phyloP scores from a whole-genome alignment of 2,113 vertebrate species.

The Cisticola juncidis region DNA sequence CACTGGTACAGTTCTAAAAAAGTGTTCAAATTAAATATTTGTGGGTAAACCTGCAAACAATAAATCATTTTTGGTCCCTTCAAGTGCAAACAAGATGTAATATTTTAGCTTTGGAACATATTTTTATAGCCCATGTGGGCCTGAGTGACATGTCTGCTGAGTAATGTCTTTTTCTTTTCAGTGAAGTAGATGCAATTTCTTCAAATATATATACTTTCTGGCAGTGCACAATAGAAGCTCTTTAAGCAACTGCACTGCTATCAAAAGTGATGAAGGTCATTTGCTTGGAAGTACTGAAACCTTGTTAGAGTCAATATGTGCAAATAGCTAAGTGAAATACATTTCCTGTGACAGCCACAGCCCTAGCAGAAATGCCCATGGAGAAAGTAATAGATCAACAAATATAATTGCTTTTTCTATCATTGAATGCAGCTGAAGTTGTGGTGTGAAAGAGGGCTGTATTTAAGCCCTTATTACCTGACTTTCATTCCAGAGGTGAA shows the following conservation, averaged over 20 bases:
- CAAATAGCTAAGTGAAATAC: neutral
- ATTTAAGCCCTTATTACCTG: neutral
- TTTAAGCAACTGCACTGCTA: conserved; percentile 21
- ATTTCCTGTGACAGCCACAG: neutral
- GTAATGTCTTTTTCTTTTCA: neutral
- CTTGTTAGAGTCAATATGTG: neutral
- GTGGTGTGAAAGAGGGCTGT: neutral
- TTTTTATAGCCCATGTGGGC: neutral
- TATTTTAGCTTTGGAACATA: neutral
- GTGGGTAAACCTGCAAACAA: conserved; percentile 21
- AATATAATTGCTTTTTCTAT: neutral
- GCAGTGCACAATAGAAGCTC: neutral
- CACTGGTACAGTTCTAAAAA: neutral
- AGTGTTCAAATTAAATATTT: neutral
- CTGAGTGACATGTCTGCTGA: neutral
- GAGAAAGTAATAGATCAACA: neutral
- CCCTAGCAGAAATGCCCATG: neutral
- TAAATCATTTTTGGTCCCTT: conserved; percentile 16
- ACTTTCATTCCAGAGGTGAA: neutral
- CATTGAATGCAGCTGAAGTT: neutral
- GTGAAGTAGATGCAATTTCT: neutral
- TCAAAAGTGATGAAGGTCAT: neutral
- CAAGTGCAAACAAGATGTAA: neutral
- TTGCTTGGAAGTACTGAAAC: neutral
- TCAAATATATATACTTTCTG: neutral